Percentiles rank a stretch among this genome's conserved stretches.
Evolutionary conservation across 2,888 invertebrate genomes (phyloP).

Genomic region (Standfussiana lucernea): DNA sequence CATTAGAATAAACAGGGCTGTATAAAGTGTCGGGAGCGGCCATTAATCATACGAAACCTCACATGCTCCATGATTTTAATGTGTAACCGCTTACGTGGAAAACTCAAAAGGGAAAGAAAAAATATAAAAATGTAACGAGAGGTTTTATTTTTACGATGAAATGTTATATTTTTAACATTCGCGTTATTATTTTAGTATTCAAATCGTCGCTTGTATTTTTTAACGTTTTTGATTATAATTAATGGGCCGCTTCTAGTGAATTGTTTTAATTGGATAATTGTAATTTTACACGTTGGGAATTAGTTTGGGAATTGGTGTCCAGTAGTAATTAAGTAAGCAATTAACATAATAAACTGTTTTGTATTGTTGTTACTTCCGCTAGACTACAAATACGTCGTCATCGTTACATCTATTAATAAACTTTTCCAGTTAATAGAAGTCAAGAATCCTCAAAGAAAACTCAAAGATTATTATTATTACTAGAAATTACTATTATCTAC

Average conservation of each 20-base stretch:
- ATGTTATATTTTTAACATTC: slow-evolving; percentile 48
- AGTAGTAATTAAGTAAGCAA: slow-evolving; percentile 10
- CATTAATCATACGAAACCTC: slow-evolving; percentile 78
- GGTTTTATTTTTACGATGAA: slow-evolving; percentile 60
- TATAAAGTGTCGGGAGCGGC: slow-evolving; percentile 73
- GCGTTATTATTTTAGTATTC: slow-evolving; percentile 63
- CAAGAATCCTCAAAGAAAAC: too few relatives aligned
- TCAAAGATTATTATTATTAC: not conserved
- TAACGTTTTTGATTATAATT: slow-evolving; percentile 49
- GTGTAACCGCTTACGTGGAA: slow-evolving; percentile 75
- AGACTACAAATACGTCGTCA: not conserved
- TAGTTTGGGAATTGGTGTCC: slow-evolving; percentile 19
- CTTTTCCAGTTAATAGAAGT: not conserved
- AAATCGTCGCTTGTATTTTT: slow-evolving; percentile 54
- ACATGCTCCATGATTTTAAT: slow-evolving; percentile 75
- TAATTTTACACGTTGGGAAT: slow-evolving; percentile 13
- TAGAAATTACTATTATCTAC: not conserved
- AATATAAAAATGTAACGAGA: slow-evolving; percentile 60
- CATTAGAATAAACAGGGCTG: slow-evolving; percentile 75
- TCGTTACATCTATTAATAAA: not conserved
- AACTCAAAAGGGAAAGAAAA: slow-evolving; percentile 71
- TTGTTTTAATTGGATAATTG: slow-evolving; percentile 44
- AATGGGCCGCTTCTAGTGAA: slow-evolving; percentile 36
- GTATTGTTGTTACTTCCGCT: not conserved
- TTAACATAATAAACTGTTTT: slow-evolving; percentile 25